A percentile compares a stretch with the other conserved stretches of the same genome.
Conservation (phyloP, 2,888 invertebrate genomes). For the Hirtodrosophila alboralis region DNA sequence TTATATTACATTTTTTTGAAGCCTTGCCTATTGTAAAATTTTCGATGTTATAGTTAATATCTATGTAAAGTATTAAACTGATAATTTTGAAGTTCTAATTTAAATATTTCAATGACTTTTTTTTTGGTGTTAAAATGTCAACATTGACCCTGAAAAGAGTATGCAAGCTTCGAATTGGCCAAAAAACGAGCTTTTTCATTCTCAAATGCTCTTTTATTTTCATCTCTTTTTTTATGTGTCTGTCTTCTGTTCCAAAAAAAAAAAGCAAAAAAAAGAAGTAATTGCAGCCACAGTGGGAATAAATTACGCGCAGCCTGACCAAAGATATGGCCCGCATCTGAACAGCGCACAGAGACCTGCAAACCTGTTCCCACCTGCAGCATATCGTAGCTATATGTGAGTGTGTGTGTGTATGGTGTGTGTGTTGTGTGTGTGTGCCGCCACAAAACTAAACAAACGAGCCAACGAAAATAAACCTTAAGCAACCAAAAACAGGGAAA, state of each 20-base stretch:
- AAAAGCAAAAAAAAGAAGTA: no score
- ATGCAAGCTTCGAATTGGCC: constrained; percentile 22
- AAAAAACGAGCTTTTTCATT: constrained; percentile 8
- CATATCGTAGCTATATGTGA: constrained; percentile 46
- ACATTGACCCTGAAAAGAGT: constrained; percentile 4
- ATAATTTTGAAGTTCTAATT: no score
- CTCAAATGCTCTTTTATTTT: constrained; percentile 6
- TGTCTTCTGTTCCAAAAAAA: constrained; percentile 53
- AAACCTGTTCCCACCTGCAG: constrained; percentile 79
- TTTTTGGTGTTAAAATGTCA: no score
- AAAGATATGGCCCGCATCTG: constrained; percentile 76
- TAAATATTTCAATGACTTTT: no score
- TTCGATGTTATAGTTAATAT: no score
- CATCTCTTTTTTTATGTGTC: constrained; percentile 7
- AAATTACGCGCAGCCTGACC: constrained; percentile 70
- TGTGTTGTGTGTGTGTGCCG: constrained; percentile 47
- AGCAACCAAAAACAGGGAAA: constrained; percentile 32
- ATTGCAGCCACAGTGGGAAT: constrained; percentile 75
- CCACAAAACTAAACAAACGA: constrained; percentile 79
- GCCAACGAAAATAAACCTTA: constrained; percentile 77
- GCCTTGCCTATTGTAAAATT: no score
- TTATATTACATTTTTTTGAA: no score
- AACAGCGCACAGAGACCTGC: constrained; percentile 37
- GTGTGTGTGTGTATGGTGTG: constrained; percentile 18
- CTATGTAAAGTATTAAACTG: no score